A percentile compares a stretch with the other conserved stretches of the same genome.
These are phyloP conservation scores for Hetaerina titia DNA, from an alignment of 2,888 invertebrate species.

Conservation along the genomic window DNA sequence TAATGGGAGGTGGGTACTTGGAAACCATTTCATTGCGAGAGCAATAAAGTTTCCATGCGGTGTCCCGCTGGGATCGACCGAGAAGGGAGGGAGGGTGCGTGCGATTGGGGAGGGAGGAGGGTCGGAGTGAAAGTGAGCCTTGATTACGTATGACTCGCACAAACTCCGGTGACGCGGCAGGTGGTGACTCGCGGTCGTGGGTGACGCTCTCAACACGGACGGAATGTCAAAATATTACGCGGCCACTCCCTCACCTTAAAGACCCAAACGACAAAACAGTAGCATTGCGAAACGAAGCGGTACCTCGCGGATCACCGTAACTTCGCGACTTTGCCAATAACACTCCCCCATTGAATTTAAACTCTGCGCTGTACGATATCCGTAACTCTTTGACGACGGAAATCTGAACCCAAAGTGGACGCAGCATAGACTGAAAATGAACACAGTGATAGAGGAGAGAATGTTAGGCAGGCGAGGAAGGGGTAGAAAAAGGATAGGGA, in stretches of 20 bases:
- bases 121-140: background rate
- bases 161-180: background rate
- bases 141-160: background rate
- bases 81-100: background rate
- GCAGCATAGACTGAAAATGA: too few relatives aligned
- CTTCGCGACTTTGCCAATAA: too few relatives aligned
- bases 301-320: background rate
- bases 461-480: too few relatives aligned
- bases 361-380: too few relatives aligned
- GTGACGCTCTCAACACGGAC: background rate
- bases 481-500: too few relatives aligned
- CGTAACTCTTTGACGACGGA: too few relatives aligned
- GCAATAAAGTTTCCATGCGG: slow-evolving; percentile 18
- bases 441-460: too few relatives aligned
- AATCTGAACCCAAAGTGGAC: too few relatives aligned
- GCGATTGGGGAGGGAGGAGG: background rate
- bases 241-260: background rate
- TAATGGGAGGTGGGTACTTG: background rate
- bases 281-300: background rate
- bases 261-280: background rate
- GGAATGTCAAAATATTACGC: background rate
- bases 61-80: background rate
- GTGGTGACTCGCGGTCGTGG: background rate
- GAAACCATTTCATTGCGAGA: background rate
- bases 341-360: too few relatives aligned